phyloP scores from a whole-genome alignment of 2,888 invertebrate species.

The Choristoneura rosaceana region DNA sequence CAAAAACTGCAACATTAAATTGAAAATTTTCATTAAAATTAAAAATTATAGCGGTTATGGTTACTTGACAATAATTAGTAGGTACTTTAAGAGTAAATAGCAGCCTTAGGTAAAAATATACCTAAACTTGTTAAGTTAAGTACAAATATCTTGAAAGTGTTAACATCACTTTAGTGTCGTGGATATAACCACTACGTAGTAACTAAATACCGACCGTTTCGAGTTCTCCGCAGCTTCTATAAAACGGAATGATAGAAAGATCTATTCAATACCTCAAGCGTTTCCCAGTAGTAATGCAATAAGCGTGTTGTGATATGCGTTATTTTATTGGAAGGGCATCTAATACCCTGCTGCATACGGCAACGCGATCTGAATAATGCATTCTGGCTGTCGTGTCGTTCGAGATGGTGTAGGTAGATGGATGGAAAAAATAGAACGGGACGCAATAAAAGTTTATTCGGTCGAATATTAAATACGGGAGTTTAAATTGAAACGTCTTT shows the following conservation, averaged over 20 bases:
- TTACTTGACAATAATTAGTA: too few relatives aligned
- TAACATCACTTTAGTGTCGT: too few relatives aligned
- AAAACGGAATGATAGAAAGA: not conserved
- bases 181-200: too few relatives aligned
- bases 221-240: not conserved
- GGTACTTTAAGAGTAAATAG: too few relatives aligned
- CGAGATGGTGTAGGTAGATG: not conserved
- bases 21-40: too few relatives aligned
- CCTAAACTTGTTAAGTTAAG: too few relatives aligned
- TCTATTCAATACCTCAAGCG: not conserved
- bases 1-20: too few relatives aligned
- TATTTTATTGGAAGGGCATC: slow-evolving; percentile 25
- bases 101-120: too few relatives aligned
- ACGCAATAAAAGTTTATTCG: not conserved
- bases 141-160: too few relatives aligned
- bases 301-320: slow-evolving; percentile 19
- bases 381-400: slow-evolving; percentile 2
- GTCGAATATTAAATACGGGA: not conserved
- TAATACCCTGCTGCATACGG: slow-evolving; percentile 12
- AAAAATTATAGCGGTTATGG: too few relatives aligned
- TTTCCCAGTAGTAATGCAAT: slow-evolving; percentile 1
- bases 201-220: too few relatives aligned
- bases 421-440: not conserved
- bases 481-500: not conserved
- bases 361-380: slow-evolving; percentile 24